Conservation (phyloP, 64 coral and sea anemone species). For the Catalaphyllia jardinei region DNA sequence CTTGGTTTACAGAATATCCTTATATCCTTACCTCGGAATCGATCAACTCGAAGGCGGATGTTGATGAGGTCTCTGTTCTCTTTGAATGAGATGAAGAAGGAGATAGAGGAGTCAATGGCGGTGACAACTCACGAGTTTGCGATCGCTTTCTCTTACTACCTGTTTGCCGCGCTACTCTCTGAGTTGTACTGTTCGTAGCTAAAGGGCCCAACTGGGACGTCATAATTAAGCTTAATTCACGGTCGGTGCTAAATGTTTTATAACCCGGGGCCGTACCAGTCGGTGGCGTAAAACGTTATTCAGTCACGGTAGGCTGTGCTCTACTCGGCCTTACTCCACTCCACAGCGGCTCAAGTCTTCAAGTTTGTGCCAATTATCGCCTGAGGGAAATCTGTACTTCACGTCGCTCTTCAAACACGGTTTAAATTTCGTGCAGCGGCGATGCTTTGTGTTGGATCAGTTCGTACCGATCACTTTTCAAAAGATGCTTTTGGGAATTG, state of each 20-base stretch:
- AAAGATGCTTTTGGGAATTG: conserved; percentile 96
- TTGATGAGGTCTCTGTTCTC: conserved; percentile 82
- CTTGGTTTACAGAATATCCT: conserved; percentile 36
- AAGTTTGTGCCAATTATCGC: conserved; percentile 83
- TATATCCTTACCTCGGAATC: conserved; percentile 84
- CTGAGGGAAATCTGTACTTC: conserved; percentile 69
- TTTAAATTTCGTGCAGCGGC: conserved; percentile 98
- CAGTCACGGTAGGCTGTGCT: conserved; percentile 76
- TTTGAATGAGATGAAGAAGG: conserved; percentile 97
- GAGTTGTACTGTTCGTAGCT: conserved; percentile 75
- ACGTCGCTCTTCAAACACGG: conserved; percentile 66
- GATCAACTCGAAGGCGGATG: conserved; percentile 97
- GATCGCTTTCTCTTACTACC: conserved; percentile 83
- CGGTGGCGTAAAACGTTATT: conserved; percentile 89
- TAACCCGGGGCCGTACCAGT: conserved; percentile 96
- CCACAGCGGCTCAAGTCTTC: conserved; percentile 70
- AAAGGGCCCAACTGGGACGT: conserved; percentile 94
- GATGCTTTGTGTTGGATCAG: conserved; percentile 70
- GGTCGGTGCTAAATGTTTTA: conserved; percentile 98
- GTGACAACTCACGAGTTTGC: conserved; percentile 94
- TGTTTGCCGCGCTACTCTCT: conserved; percentile 64
- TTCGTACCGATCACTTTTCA: conserved; percentile 94
- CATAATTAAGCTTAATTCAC: conserved; percentile 99
- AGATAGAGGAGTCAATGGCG: conserved; percentile 98
- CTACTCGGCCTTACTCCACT: conserved; percentile 75